Evolutionary conservation across 2,888 invertebrate genomes (phyloP).

Genomic region (Cantharis lateralis): DNA sequence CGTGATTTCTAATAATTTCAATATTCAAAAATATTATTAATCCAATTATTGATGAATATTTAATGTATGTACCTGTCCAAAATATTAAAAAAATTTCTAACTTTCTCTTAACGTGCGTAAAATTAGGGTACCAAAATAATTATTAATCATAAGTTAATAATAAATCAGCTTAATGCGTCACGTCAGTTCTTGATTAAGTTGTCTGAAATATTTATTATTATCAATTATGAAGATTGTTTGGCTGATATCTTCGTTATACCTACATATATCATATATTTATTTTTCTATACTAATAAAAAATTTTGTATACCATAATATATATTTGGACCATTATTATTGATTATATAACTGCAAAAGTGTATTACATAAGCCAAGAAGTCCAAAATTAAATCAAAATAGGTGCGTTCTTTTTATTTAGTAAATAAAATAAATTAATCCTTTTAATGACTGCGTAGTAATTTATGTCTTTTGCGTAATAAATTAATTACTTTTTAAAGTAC

Average conservation of each 20-base stretch:
- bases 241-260: no score
- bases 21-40: not conserved
- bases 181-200: not conserved
- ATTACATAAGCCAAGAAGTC: not conserved
- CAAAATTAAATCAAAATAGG: not conserved
- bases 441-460: not conserved
- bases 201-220: not conserved
- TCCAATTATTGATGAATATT: not conserved
- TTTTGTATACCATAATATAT: no score
- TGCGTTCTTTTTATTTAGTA: not conserved
- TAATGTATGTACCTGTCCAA: not conserved
- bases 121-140: not conserved
- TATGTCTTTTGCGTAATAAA: not conserved
- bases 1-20: no score
- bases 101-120: not conserved
- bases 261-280: no score
- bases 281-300: no score
- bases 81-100: not conserved
- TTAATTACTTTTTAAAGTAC: not conserved
- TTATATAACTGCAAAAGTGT: not conserved
- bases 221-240: not conserved
- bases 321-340: not conserved
- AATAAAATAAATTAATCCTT: not conserved
- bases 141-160: not conserved
- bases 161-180: not conserved